Conservation (phyloP, 2,888 invertebrate species). For the Phorcus lineatus region DNA sequence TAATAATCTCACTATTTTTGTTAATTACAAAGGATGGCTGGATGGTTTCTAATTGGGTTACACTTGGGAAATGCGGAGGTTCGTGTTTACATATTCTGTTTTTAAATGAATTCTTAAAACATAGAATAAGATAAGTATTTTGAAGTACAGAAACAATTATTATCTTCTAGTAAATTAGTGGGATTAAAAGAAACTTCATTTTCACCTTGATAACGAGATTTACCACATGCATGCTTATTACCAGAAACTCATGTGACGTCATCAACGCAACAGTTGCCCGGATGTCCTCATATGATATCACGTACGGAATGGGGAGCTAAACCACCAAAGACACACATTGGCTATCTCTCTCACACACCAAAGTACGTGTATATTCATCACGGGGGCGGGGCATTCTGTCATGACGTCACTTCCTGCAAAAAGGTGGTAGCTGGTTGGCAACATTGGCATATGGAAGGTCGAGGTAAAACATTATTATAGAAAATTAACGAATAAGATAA, state of each 20-base stretch:
- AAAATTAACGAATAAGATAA: too few species aligned
- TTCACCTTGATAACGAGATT: too few species aligned
- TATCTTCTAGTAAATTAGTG: too few species aligned
- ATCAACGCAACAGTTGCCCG: slow-evolving; percentile 6
- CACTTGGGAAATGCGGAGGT: neutral
- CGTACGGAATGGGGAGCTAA: slow-evolving; percentile 53
- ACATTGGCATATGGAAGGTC: slow-evolving; percentile 53
- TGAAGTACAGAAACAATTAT: too few species aligned
- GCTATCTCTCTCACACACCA: slow-evolving; percentile 41
- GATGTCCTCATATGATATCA: slow-evolving; percentile 42
- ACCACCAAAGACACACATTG: slow-evolving; percentile 33
- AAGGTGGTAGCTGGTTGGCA: slow-evolving; percentile 42
- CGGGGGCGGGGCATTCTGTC: slow-evolving; percentile 76
- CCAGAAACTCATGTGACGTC: neutral
- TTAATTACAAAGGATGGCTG: slow-evolving; percentile 22
- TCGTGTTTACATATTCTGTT: neutral
- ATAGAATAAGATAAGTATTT: too few species aligned
- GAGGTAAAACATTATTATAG: slow-evolving; percentile 32
- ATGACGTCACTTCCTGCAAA: slow-evolving; percentile 37
- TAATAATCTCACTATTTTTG: too few species aligned
- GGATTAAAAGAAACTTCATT: too few species aligned
- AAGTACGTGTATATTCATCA: slow-evolving; percentile 64
- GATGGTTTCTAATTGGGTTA: slow-evolving; percentile 25
- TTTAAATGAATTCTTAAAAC: too few species aligned
- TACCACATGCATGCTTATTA: too few species aligned